phyloP scores from a whole-genome alignment of 2,113 vertebrate genomes.

The Etheostoma spectabile region DNA sequence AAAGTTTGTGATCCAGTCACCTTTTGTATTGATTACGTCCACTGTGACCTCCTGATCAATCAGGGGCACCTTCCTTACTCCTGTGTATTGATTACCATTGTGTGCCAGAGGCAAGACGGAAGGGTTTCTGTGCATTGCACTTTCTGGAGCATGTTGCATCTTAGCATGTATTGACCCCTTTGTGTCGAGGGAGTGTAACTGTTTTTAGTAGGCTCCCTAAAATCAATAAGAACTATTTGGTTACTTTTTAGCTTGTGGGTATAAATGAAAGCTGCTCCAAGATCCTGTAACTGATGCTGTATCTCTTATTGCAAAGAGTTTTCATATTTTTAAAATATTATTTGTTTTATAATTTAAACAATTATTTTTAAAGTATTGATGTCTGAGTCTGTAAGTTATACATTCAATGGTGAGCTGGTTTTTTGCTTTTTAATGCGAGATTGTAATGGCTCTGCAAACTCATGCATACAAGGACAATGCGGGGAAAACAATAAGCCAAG shows the following conservation, averaged over 20 bases:
- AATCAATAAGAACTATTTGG: conserved; percentile 55
- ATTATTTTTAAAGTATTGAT: conserved; percentile 1
- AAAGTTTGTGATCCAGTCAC: conserved; percentile 43
- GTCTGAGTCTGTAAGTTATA: background rate
- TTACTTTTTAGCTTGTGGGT: conserved; percentile 43
- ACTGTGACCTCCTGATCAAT: conserved; percentile 54
- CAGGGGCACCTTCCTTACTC: conserved; percentile 35
- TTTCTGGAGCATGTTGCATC: conserved; percentile 14
- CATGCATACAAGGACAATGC: background rate
- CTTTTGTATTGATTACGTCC: conserved; percentile 49
- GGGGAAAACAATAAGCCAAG: background rate
- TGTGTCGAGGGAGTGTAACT: conserved; percentile 27
- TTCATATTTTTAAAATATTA: too few species aligned
- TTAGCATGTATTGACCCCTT: conserved; percentile 13
- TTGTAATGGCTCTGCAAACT: background rate
- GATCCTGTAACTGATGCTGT: conserved; percentile 9
- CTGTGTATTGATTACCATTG: conserved; percentile 61
- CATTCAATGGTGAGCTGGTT: background rate
- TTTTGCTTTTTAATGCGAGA: conserved; percentile 7
- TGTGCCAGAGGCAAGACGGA: conserved; percentile 52
- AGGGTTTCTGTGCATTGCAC: conserved; percentile 24
- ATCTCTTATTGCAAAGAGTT: background rate
- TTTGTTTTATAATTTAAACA: too few species aligned
- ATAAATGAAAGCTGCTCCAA: conserved; percentile 26
- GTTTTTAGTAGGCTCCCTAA: conserved; percentile 32